phyloP scores from a whole-genome alignment of 2,888 invertebrate species.

The Xestoiulus laeticollis region DNA sequence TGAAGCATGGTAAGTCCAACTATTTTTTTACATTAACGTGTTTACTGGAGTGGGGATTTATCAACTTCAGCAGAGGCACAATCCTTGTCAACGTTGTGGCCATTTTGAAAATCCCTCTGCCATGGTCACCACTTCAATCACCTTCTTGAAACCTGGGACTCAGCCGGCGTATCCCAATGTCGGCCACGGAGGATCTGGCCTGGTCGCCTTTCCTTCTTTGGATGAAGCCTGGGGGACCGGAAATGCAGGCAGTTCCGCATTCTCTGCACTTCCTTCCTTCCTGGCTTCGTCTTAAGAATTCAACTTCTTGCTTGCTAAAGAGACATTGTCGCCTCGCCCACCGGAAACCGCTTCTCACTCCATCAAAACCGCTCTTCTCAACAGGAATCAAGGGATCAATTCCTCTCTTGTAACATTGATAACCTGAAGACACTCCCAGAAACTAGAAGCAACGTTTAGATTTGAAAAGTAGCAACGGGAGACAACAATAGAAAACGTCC shows the following conservation, averaged over 20 bases:
- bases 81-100: not conserved
- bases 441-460: too few species aligned
- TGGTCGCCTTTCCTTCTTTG: not conserved
- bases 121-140: not conserved
- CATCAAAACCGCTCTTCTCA: too few species aligned
- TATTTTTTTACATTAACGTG: not conserved
- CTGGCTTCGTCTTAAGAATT: slow-evolving; percentile 53
- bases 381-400: too few species aligned
- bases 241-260: slow-evolving; percentile 54
- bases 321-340: not conserved
- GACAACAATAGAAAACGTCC: too few species aligned
- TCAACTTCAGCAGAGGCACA: not conserved
- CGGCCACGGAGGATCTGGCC: not conserved
- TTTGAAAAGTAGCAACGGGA: too few species aligned
- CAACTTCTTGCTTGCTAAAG: slow-evolving; percentile 36
- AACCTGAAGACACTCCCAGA: too few species aligned
- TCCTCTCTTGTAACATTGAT: too few species aligned
- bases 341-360: too few species aligned
- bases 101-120: not conserved
- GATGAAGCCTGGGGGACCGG: slow-evolving; percentile 55
- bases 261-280: slow-evolving; percentile 55
- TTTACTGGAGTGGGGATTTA: not conserved
- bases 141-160: not conserved
- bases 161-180: not conserved
- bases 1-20: too few species aligned